Base-by-base conservation (phyloP, 2,797 vertebrate genomes). In the Eutrigla gurnardus region DNA sequence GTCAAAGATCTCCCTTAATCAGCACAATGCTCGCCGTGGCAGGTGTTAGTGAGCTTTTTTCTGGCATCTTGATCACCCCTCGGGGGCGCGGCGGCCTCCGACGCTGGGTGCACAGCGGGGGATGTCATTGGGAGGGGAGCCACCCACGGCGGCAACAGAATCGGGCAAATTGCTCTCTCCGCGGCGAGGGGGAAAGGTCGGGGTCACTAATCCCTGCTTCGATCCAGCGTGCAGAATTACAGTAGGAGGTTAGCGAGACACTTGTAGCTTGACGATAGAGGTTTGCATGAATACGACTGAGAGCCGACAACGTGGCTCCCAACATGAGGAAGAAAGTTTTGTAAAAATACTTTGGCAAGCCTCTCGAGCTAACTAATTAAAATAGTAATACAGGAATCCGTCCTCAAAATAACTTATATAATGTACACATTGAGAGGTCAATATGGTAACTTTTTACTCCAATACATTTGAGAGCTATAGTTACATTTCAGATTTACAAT, bases 121-220 rank as follows among this genome's bases (percentile, higher is more conserved):
- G 89, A 83, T 85, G 83, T 91, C 94, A 90, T 83, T 80, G 74
- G 91, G 86, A 92, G 91, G 76, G 91, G 92, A 93, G 75, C 72
- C 91, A 81, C 79, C 92, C 73, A 80, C 65, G 54, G 82, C 45
- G 90, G 89, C 70, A 82, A 92, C 88, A 88, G 91, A 94, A 94
- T 94, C 92, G 89, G 85, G 92, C 89, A 94, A 95, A 95, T 93
- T 90, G 91, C 88, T 87, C 83, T 92, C 81, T 91, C 81, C 77
- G 13, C 81, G 42, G 86, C 39, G 69, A 84, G 39, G 83, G 89
- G 86, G 86, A 90, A 91, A 80, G 78, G 84, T 93, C 91, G 77
- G 54, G 88, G 69, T 65, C 40, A 37, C 4, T 93, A 81, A 54
- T 86, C 77, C 60, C 46, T 78, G 70, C 70, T 36, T 52, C 58